A percentile compares a stretch with the other conserved stretches of the same genome.
phyloP scores from a whole-genome alignment of 2,113 vertebrate genomes.

The Saiga tatarica region DNA sequence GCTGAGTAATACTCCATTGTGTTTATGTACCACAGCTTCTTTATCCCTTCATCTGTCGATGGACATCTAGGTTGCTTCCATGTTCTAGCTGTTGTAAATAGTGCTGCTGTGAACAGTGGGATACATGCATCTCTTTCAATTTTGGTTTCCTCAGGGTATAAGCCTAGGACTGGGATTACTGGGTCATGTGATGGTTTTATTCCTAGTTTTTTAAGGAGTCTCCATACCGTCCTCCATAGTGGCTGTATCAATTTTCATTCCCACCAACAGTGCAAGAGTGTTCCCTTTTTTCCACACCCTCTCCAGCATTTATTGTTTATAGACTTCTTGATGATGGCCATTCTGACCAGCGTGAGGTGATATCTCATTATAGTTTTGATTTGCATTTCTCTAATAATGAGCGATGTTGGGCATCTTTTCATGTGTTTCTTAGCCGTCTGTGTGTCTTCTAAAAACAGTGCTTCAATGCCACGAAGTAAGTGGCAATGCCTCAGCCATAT shows the following conservation, averaged over 20 bases:
- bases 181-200: not conserved
- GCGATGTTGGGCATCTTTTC: not conserved
- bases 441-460: not conserved
- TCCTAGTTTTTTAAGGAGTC: not conserved
- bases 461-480: not conserved
- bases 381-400: not conserved
- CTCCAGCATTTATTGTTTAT: not conserved
- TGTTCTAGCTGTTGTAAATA: too few species aligned
- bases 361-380: not conserved
- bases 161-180: not conserved
- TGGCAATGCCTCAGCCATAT: not conserved
- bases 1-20: accelerated
- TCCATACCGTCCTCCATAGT: not conserved
- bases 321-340: not conserved
- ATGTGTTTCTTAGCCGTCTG: not conserved
- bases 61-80: not conserved
- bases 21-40: accelerated
- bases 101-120: not conserved
- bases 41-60: not conserved
- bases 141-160: not conserved
- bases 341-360: not conserved
- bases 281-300: not conserved
- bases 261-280: not conserved
- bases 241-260: not conserved
- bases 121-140: not conserved